A percentile compares a stretch with the other conserved stretches of the same genome.
Evolutionary conservation across 2,888 invertebrate species (phyloP).

Genomic region (Thymelicus sylvestris): DNA sequence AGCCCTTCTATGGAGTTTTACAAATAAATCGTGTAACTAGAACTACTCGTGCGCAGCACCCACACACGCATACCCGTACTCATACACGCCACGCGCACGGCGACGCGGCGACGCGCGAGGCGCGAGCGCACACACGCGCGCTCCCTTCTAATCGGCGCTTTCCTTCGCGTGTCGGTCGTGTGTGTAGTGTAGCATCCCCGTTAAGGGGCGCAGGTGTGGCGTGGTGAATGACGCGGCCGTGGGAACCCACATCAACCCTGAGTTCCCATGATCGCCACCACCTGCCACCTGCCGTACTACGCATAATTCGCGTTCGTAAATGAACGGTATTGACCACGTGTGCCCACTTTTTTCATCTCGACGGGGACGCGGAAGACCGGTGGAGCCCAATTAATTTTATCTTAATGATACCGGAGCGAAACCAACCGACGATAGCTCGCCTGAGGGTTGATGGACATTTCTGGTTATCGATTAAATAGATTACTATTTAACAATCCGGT

Average conservation of each 20-base stretch:
- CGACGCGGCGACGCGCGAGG: conserved; percentile 46
- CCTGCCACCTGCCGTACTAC: conserved; percentile 83
- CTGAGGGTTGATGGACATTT: conserved; percentile 57
- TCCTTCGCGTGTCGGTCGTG: conserved; percentile 82
- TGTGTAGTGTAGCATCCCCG: conserved; percentile 76
- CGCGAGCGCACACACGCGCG: conserved; percentile 49
- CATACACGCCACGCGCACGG: conserved; percentile 39
- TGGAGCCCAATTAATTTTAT: conserved; percentile 76
- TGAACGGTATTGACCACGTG: conserved; percentile 85
- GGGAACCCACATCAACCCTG: conserved; percentile 79
- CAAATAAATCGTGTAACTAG: conserved; percentile 64
- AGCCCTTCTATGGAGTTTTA: conserved; percentile 62
- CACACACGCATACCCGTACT: conserved; percentile 43
- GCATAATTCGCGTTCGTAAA: conserved; percentile 84
- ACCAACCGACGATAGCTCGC: conserved; percentile 45
- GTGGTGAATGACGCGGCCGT: conserved; percentile 80
- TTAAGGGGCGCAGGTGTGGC: conserved; percentile 82
- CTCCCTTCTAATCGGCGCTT: conserved; percentile 70
- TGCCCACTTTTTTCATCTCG: conserved; percentile 71
- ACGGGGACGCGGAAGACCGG: conserved; percentile 77
- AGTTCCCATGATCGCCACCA: conserved; percentile 76
- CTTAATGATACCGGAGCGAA: conserved; percentile 62
- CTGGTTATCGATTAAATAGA: conserved; percentile 67
- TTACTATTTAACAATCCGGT: conserved; percentile 48
- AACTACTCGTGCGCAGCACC: conserved; percentile 45